phyloP scores from a whole-genome alignment of 2,797 vertebrate genomes.

The Sylvilagus floridanus region DNA sequence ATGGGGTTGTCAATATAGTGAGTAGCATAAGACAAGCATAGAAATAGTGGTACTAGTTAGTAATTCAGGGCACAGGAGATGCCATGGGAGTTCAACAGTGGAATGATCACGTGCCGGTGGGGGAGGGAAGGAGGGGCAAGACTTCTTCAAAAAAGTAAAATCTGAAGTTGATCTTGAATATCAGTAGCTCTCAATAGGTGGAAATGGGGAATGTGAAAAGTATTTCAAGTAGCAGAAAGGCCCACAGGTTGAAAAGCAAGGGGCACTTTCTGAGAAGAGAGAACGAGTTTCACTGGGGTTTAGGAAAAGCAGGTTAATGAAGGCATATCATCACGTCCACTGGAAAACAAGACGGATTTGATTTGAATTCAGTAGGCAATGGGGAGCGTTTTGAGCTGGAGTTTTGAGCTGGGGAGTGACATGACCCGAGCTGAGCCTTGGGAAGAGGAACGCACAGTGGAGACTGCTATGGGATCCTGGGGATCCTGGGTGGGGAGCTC shows the following conservation, averaged over 20 bases:
- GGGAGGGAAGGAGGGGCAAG: background rate
- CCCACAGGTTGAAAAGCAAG: background rate
- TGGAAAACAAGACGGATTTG: background rate
- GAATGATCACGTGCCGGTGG: background rate
- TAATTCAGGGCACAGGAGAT: background rate
- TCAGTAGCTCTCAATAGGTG: background rate
- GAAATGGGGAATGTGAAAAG: background rate
- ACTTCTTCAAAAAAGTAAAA: background rate
- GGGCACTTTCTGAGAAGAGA: background rate
- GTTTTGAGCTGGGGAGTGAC: background rate
- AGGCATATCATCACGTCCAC: background rate
- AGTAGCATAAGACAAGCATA: background rate
- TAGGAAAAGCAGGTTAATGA: background rate
- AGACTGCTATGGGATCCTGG: background rate
- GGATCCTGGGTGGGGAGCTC: background rate
- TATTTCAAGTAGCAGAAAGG: background rate
- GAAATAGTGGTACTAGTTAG: background rate
- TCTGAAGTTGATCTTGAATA: conserved; percentile 30
- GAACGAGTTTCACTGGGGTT: background rate
- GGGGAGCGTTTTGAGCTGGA: no score
- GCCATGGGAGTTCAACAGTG: background rate
- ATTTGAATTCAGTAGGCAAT: conserved; percentile 16
- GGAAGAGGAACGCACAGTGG: background rate
- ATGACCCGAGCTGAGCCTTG: background rate
- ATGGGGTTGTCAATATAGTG: background rate